Conservation (phyloP, 1,140 invertebrate genomes). For the Meloidogyne exigua region DNA sequence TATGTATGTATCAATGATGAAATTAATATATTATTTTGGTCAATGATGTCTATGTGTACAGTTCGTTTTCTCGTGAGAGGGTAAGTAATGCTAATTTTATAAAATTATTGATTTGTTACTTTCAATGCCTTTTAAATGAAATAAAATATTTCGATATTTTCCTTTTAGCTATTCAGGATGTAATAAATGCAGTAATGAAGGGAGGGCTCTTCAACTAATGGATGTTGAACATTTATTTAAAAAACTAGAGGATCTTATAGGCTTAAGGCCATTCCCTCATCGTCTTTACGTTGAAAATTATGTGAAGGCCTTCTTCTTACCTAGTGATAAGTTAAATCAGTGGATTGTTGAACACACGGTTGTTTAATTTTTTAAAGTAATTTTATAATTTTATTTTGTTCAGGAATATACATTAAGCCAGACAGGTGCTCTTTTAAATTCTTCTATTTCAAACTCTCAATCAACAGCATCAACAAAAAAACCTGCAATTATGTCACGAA, state of each 20-base stretch:
- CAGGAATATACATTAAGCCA: slow-evolving; percentile 27
- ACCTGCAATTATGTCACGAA: slow-evolving; percentile 13
- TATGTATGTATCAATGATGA: slow-evolving; percentile 40
- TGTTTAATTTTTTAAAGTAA: background rate
- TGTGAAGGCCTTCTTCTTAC: slow-evolving; percentile 92
- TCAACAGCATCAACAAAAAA: background rate
- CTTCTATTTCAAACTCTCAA: background rate
- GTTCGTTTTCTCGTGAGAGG: slow-evolving; percentile 87
- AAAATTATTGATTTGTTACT: background rate
- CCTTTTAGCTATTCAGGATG: slow-evolving; percentile 66
- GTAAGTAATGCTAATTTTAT: slow-evolving; percentile 66
- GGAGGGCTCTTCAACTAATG: slow-evolving; percentile 91
- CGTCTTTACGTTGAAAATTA: slow-evolving; percentile 87
- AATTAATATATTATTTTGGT: slow-evolving; percentile 73
- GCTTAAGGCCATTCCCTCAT: slow-evolving; percentile 76
- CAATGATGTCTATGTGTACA: slow-evolving; percentile 78
- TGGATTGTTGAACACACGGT: slow-evolving; percentile 82
- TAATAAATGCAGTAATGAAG: slow-evolving; percentile 91
- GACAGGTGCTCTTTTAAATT: slow-evolving; percentile 20
- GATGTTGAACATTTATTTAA: slow-evolving; percentile 92
- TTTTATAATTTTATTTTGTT: background rate
- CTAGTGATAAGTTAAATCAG: slow-evolving; percentile 79
- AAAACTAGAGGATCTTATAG: slow-evolving; percentile 82
- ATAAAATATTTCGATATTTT: background rate
- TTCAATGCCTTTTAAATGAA: background rate